A percentile compares a stretch with the other conserved stretches of the same genome.
Evolutionary conservation across 2,888 invertebrate species (phyloP).

Genomic region (Latrodectus hesperus): DNA sequence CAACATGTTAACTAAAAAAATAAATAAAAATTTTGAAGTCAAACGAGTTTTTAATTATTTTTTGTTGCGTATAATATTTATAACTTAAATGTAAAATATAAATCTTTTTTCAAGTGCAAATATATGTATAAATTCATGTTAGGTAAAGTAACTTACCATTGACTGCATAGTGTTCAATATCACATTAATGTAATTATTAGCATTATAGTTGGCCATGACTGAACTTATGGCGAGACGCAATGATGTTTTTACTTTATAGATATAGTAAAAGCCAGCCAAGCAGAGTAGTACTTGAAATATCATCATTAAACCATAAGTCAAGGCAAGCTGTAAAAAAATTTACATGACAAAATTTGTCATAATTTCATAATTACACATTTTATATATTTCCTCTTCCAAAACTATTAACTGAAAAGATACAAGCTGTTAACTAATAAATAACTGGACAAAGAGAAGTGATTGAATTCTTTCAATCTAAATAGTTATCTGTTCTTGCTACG

Average conservation of each 20-base stretch:
- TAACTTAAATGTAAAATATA: not conserved
- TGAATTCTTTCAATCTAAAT: too few relatives aligned
- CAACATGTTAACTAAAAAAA: constrained; percentile 38
- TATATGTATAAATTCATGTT: not conserved
- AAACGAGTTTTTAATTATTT: not conserved
- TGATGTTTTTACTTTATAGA: not conserved
- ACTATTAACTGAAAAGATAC: not conserved
- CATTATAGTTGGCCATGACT: constrained; percentile 40
- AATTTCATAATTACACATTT: not conserved
- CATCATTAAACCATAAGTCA: not conserved
- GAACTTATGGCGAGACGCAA: not conserved
- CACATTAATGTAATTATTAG: not conserved
- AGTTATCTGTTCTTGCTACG: not conserved
- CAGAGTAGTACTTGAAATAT: constrained; percentile 6
- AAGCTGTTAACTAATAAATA: too few relatives aligned
- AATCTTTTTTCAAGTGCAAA: not conserved
- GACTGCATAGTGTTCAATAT: constrained; percentile 23
- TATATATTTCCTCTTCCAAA: not conserved
- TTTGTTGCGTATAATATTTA: too few relatives aligned
- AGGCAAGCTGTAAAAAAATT: constrained; percentile 21
- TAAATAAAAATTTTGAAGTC: not conserved
- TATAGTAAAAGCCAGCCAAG: constrained; percentile 5
- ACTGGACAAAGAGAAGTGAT: too few relatives aligned
- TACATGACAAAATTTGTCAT: not conserved
- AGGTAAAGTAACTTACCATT: constrained; percentile 16